phyloP scores from a whole-genome alignment of 1,140 invertebrate species.

The Bombus pascuorum region DNA sequence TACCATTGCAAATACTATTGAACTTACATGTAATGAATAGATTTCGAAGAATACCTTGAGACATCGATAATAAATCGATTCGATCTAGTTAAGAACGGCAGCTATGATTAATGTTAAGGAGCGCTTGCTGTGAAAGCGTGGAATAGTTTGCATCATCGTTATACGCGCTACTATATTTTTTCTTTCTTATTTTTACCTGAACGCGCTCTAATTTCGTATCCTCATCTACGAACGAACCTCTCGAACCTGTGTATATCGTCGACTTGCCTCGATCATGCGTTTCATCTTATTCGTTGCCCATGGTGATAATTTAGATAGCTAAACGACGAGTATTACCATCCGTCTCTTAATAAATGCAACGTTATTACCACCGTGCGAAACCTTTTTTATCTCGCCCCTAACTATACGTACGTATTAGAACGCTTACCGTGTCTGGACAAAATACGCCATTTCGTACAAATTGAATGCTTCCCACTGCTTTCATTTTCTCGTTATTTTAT shows the following conservation, averaged over 20 bases:
- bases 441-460: too few relatives aligned
- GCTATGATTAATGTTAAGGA: slow-evolving; percentile 56
- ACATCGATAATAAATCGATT: slow-evolving; percentile 57
- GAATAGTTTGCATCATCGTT: slow-evolving; percentile 44
- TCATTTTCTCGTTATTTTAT: too few relatives aligned
- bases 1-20: neutral
- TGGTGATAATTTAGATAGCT: neutral
- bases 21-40: neutral
- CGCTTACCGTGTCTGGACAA: too few relatives aligned
- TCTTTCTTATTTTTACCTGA: neutral
- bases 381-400: too few relatives aligned
- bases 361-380: too few relatives aligned
- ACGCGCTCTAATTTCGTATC: slow-evolving; percentile 29
- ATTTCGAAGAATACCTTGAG: neutral
- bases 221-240: neutral
- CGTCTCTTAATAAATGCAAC: neutral
- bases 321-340: neutral
- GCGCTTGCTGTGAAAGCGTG: slow-evolving; percentile 57
- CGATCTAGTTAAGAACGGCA: slow-evolving; percentile 37
- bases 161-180: neutral
- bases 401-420: too few relatives aligned
- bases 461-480: too few relatives aligned
- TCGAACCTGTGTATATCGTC: neutral
- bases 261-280: slow-evolving; percentile 6
- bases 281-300: neutral